Evolutionary conservation across 2,888 invertebrate genomes (phyloP).

Genomic region (Eilema depressum): DNA sequence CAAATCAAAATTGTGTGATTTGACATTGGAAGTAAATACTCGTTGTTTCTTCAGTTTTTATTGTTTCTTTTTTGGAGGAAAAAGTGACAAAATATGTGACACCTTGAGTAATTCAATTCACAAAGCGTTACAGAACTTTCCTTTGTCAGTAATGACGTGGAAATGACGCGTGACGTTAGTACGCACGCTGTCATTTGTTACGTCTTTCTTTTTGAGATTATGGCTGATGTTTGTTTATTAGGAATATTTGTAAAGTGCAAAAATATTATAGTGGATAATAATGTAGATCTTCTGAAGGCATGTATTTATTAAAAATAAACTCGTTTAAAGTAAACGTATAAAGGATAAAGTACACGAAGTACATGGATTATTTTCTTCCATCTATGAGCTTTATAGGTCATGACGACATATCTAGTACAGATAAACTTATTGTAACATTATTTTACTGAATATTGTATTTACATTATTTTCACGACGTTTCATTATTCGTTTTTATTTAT

Average conservation of each 20-base stretch:
- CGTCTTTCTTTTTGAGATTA: conserved; percentile 10
- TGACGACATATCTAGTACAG: no score
- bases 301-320: no score
- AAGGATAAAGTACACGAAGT: no score
- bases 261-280: neutral
- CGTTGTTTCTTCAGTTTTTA: neutral
- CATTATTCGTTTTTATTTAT: no score
- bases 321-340: no score
- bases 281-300: neutral
- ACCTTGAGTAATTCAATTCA: conserved; percentile 51
- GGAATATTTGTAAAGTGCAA: neutral
- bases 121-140: conserved; percentile 47
- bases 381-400: no score
- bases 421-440: no score
- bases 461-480: no score
- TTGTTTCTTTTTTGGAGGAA: conserved; percentile 19
- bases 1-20: neutral
- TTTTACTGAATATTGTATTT: no score
- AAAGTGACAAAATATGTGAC: conserved; percentile 45
- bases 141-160: conserved; percentile 37
- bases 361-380: no score
- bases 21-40: neutral
- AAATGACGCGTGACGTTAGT: conserved; percentile 26
- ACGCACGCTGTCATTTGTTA: conserved; percentile 9
- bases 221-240: neutral